Evolutionary conservation across 1,140 invertebrate genomes (phyloP), one percentile per base, ranked within the genome.

Genomic region (Trissolcus basalis): DNA sequence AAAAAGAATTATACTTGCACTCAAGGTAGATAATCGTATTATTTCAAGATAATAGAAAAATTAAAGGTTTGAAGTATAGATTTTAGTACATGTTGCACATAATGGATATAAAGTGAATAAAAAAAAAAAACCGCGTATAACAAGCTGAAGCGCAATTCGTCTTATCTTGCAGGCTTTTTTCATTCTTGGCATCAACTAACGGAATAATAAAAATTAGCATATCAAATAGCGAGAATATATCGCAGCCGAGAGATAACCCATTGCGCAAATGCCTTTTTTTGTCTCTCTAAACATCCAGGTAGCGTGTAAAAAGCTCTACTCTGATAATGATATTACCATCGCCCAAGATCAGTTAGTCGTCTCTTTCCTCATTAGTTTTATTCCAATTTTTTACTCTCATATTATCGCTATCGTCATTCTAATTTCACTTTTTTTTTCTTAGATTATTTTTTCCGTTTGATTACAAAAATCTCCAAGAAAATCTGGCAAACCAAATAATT

Each of bases 291-390:
- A 65, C 43, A 55, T 60, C 55, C 27, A 54, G 49, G 36, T 59
- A 7, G 4, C 39, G 41, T 16, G 53, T 43, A 73, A 65, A 64
- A 71, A 65, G 49, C 59, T 48, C 47, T 12, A 47, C 14, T 16
- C 55, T 55, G 60, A 65, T 73, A 73, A 73, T 65, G 55, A 65
- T 65, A 65, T 73, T 73, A 54, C 41, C 70, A 35, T 65, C 43
- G 61, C 12, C 43, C 49, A 45, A 35, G 45, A 64, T 72, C 69
- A 72, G 35, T 19, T 33, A 32, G 54, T 27, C 19, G 41, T 58
- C 60, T 8, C 19, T 27, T 27, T 27, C 2, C 19, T 65, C 54
- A 39, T 65, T 65, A 51, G 49, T 65, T 72, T 65, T 72, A 64
- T 72, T 72, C 32, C 60, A 14, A 45, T 50, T 59, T 56, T 53